phyloP scores from a whole-genome alignment of 2,797 vertebrate genomes.

The Valencia hispanica region DNA sequence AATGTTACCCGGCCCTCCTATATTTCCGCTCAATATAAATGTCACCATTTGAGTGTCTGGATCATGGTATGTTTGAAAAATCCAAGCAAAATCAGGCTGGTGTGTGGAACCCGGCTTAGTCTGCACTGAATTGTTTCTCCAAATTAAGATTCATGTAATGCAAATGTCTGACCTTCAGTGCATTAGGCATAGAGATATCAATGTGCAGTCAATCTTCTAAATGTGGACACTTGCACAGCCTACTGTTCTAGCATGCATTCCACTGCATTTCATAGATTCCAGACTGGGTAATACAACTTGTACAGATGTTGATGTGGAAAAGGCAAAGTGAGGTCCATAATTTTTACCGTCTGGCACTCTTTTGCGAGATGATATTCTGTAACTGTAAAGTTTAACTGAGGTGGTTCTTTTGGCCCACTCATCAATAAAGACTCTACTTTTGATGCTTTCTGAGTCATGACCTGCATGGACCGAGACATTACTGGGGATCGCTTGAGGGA shows the following conservation, averaged over 20 bases:
- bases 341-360: constrained; percentile 76
- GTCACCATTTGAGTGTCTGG: constrained; percentile 54
- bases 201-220: constrained; percentile 71
- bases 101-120: constrained; percentile 44
- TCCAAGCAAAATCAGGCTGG: constrained; percentile 41
- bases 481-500: constrained; percentile 18
- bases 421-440: constrained; percentile 90
- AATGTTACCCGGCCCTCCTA: constrained; percentile 63
- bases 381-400: constrained; percentile 86
- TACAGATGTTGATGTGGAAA: constrained; percentile 72
- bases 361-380: constrained; percentile 77
- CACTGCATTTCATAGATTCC: constrained; percentile 75
- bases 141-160: constrained; percentile 71
- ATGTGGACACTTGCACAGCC: constrained; percentile 76
- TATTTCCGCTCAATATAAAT: constrained; percentile 46
- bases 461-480: constrained; percentile 38
- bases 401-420: constrained; percentile 83
- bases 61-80: constrained; percentile 48
- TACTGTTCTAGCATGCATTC: constrained; percentile 79
- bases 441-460: constrained; percentile 77
- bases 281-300: constrained; percentile 68
- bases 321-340: constrained; percentile 66
- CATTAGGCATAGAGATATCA: constrained; percentile 67
- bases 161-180: constrained; percentile 69
- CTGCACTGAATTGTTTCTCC: constrained; percentile 56